Percentiles rank a stretch among this genome's conserved stretches.
phyloP scores from a whole-genome alignment of 1,140 invertebrate genomes.

The Cyclina sinensis region DNA sequence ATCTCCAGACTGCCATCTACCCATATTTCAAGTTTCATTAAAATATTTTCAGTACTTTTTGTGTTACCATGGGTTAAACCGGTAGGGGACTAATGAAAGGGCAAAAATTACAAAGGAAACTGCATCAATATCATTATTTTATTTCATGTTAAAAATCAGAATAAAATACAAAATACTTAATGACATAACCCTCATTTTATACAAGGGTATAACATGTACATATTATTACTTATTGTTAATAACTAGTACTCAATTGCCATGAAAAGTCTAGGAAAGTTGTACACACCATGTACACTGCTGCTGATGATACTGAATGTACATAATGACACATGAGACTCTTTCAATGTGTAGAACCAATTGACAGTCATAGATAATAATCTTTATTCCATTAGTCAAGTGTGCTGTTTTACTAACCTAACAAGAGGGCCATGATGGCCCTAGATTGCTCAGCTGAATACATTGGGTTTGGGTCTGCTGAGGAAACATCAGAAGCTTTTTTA shows the following conservation, averaged over 20 bases:
- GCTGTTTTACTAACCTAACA: not conserved
- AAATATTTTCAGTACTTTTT: no score
- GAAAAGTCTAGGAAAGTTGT: not conserved
- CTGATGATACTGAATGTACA: not conserved
- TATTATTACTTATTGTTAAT: slow-evolving; percentile 46
- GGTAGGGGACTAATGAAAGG: no score
- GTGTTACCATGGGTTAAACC: no score
- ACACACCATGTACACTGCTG: not conserved
- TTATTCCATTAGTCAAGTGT: no score
- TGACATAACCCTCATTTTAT: slow-evolving; percentile 26
- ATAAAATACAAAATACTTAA: slow-evolving; percentile 61
- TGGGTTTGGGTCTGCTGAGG: no score
- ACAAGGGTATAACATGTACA: slow-evolving; percentile 26
- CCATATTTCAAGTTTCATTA: no score
- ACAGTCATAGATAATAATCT: no score
- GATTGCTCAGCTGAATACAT: not conserved
- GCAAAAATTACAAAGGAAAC: not conserved
- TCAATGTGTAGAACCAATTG: no score
- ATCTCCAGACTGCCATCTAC: no score
- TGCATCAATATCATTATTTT: slow-evolving; percentile 53
- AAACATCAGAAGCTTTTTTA: no score
- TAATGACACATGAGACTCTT: no score
- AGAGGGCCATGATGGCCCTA: not conserved
- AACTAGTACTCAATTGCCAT: slow-evolving; percentile 25
- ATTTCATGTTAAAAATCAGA: slow-evolving; percentile 64